Evolutionary conservation across 2,888 invertebrate genomes (phyloP).

Genomic region (Macaria notata): DNA sequence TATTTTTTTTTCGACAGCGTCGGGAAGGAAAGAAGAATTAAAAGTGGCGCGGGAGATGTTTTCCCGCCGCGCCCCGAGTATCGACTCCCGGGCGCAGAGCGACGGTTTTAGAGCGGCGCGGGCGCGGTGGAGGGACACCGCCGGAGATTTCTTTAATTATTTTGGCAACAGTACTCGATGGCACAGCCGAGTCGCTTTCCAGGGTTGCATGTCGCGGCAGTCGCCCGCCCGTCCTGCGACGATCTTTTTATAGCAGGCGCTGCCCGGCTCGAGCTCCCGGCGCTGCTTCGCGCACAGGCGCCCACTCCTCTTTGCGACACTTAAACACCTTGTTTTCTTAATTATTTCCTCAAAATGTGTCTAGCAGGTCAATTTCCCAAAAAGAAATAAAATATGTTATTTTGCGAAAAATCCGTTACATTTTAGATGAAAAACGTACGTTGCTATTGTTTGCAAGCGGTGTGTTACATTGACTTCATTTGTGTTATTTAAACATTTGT

Average conservation of each 20-base stretch:
- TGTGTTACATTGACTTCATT: too few relatives aligned
- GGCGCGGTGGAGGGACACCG: conserved; percentile 84
- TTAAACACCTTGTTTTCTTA: conserved; percentile 47
- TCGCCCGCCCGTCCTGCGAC: conserved; percentile 73
- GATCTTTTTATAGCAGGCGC: conserved; percentile 81
- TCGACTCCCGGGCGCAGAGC: conserved; percentile 82
- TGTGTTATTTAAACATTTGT: too few relatives aligned
- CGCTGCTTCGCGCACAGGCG: conserved; percentile 54
- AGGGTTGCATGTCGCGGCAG: conserved; percentile 80
- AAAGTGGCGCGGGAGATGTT: conserved; percentile 82
- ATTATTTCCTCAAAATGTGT: conserved; percentile 6
- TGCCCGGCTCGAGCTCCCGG: conserved; percentile 76
- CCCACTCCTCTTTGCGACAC: conserved; percentile 54
- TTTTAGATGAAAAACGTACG: too few relatives aligned
- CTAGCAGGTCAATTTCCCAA: too few relatives aligned
- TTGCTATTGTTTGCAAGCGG: too few relatives aligned
- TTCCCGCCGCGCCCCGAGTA: conserved; percentile 82
- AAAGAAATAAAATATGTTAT: too few relatives aligned
- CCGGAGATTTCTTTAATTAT: conserved; percentile 89
- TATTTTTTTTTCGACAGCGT: conserved; percentile 77
- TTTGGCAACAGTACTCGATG: conserved; percentile 87
- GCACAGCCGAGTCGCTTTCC: conserved; percentile 81
- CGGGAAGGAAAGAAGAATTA: conserved; percentile 82
- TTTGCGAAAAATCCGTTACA: too few relatives aligned
- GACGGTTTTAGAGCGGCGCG: conserved; percentile 83